These are phyloP conservation scores for Bufo bufo DNA, from an alignment of 2,113 vertebrate species.

Conservation along the genomic window DNA sequence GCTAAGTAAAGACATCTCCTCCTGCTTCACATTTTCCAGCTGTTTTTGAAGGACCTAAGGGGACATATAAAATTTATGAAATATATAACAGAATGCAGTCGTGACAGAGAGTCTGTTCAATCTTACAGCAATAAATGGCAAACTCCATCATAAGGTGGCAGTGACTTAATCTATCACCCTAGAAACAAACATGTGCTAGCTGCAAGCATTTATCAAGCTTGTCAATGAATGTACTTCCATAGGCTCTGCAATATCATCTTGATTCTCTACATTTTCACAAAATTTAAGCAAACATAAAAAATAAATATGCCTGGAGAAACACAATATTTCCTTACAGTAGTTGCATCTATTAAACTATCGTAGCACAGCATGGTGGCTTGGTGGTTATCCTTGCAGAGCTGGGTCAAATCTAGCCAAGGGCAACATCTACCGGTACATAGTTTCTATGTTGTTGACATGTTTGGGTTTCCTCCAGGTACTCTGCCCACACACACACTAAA, in stretches of 20 bases:
- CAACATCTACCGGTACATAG: too few relatives aligned
- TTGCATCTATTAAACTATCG: neutral
- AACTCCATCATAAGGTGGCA: conserved; percentile 27
- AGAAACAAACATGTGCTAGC: conserved; percentile 20
- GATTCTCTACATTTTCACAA: neutral
- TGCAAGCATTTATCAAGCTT: conserved; percentile 14
- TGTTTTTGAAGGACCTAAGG: conserved; percentile 90
- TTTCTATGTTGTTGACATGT: too few relatives aligned
- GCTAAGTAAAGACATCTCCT: conserved; percentile 89
- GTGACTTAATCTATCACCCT: conserved; percentile 1
- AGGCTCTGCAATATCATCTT: neutral
- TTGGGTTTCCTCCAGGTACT: too few relatives aligned
- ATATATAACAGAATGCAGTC: conserved; percentile 18
- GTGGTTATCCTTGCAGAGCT: too few relatives aligned
- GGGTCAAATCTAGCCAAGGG: too few relatives aligned
- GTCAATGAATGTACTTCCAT: neutral
- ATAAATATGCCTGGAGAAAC: neutral
- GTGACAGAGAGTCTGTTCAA: conserved; percentile 47
- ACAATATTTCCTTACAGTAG: neutral
- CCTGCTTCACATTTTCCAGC: conserved; percentile 93
- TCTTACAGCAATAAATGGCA: conserved; percentile 54
- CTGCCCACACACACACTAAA: too few relatives aligned
- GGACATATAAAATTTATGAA: conserved; percentile 61
- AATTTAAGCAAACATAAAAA: neutral
- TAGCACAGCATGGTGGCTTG: too few relatives aligned